These are phyloP conservation scores for Corapipo altera DNA, from an alignment of 2,113 vertebrate species.

Conservation along the genomic window DNA sequence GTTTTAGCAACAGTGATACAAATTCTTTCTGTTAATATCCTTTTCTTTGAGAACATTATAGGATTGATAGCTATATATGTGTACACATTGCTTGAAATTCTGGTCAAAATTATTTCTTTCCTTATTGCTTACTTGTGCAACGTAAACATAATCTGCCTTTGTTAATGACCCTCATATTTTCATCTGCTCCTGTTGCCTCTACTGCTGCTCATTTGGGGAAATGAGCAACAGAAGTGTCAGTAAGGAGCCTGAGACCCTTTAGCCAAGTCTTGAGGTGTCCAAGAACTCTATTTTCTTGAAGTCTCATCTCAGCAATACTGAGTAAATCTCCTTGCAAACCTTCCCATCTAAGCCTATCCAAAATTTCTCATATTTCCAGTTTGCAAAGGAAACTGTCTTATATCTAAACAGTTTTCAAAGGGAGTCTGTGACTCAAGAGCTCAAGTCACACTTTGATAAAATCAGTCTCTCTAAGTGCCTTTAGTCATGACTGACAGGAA, in stretches of 20 bases:
- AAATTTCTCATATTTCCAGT: not conserved
- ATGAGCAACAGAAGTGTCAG: not conserved
- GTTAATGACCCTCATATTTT: not conserved
- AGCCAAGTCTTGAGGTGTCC: not conserved
- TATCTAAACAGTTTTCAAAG: not conserved
- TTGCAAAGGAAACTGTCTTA: not conserved
- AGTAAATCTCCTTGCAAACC: not conserved
- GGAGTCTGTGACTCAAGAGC: not conserved
- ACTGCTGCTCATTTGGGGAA: not conserved
- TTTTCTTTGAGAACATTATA: not conserved
- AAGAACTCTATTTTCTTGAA: not conserved
- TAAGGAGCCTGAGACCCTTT: not conserved
- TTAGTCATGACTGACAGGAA: not conserved
- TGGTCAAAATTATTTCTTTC: not conserved
- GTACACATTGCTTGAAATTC: not conserved
- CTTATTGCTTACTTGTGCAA: not conserved
- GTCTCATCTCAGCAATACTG: not conserved
- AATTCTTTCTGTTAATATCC: not conserved
- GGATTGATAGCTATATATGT: not conserved
- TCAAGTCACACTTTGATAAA: not conserved
- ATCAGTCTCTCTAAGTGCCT: not conserved
- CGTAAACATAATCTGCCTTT: not conserved
- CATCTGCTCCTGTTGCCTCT: not conserved
- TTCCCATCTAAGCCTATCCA: not conserved
- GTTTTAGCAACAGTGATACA: not conserved